These are phyloP conservation scores for Baccha elongata DNA, from an alignment of 2,888 invertebrate species.

Conservation along the genomic window DNA sequence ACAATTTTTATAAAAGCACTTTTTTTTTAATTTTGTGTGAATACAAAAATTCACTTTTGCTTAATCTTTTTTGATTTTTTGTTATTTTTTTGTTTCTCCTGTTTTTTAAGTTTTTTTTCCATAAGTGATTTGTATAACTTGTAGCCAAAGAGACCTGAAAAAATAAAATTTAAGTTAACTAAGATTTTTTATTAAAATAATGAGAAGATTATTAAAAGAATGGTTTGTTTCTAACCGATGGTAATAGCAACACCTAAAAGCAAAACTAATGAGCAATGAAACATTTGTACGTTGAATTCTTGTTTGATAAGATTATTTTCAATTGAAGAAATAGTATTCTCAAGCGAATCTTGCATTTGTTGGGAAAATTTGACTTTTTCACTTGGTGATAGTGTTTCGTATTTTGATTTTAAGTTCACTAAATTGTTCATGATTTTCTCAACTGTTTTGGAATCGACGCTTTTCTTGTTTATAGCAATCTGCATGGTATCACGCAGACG, in stretches of 20 bases:
- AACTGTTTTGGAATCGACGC: constrained; percentile 76
- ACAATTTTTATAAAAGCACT: constrained; percentile 37
- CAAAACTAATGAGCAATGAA: constrained; percentile 77
- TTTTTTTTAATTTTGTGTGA: constrained; percentile 31
- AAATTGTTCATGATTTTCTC: constrained; percentile 76
- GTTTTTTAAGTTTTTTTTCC: constrained; percentile 89
- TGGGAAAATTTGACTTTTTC: constrained; percentile 77
- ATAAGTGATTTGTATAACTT: constrained; percentile 91
- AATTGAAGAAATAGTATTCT: constrained; percentile 76
- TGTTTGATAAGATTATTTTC: constrained; percentile 77
- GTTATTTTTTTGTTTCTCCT: constrained; percentile 89
- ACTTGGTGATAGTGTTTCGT: constrained; percentile 76
- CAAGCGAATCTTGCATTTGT: constrained; percentile 78
- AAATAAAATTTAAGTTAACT: constrained; percentile 69
- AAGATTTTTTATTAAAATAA: not conserved
- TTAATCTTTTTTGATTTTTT: constrained; percentile 93
- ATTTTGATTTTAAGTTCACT: constrained; percentile 76
- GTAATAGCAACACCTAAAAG: constrained; percentile 77
- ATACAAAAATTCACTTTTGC: constrained; percentile 75
- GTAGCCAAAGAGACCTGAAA: constrained; percentile 93
- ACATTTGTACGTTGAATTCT: constrained; percentile 76
- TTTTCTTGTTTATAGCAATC: constrained; percentile 76
- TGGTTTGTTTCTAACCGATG: constrained; percentile 76
- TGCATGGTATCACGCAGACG: constrained; percentile 77
- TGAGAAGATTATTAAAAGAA: not conserved